Conservation (phyloP, 1,140 invertebrate genomes). For the Saxidomus purpurata region DNA sequence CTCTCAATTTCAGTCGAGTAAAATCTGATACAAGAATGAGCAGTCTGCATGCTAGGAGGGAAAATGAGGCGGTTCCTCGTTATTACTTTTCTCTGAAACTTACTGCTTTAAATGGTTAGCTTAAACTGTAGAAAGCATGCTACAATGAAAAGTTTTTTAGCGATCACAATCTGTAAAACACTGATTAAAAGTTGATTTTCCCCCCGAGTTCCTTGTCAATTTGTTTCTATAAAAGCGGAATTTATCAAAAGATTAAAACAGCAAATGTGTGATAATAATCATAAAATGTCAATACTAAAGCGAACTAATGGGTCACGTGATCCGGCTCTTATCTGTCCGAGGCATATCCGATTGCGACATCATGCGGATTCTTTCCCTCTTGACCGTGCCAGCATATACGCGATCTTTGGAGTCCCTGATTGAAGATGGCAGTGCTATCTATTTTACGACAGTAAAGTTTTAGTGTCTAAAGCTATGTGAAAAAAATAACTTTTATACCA, state of each 20-base stretch:
- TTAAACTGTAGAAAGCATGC: no score
- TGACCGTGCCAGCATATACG: constrained; percentile 18
- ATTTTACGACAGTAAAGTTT: constrained; percentile 7
- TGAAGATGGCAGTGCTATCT: not conserved
- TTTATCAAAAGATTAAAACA: constrained; percentile 38
- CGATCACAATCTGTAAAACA: not conserved
- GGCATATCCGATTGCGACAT: constrained; percentile 50
- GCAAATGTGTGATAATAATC: constrained; percentile 40
- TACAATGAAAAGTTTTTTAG: not conserved
- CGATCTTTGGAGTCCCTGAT: not conserved
- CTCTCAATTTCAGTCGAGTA: no score
- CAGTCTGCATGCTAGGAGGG: no score
- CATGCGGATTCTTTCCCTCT: constrained; percentile 43
- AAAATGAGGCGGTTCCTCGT: no score
- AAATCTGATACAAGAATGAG: no score
- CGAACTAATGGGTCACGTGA: constrained; percentile 43
- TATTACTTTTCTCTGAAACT: no score
- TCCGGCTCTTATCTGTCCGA: constrained; percentile 43
- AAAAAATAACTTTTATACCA: no score
- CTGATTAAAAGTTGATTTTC: not conserved
- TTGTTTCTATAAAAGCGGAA: not conserved
- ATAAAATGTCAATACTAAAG: constrained; percentile 18
- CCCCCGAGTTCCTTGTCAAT: not conserved
- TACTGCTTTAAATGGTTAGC: no score
- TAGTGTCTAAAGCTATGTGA: not conserved